phyloP scores from a whole-genome alignment of 2,888 invertebrate species.

The Lottia scabra region DNA sequence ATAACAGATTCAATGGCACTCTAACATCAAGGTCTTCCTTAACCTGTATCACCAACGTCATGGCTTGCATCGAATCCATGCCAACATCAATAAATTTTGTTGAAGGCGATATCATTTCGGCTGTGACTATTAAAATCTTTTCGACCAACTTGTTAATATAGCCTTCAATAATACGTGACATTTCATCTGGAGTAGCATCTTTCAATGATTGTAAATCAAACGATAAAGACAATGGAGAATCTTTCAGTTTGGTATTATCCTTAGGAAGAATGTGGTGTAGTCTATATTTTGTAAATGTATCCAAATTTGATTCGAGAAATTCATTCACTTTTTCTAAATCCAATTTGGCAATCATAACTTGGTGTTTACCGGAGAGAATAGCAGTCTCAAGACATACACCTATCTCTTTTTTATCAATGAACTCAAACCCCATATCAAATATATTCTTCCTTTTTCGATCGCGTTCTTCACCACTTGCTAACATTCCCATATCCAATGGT shows the following conservation, averaged over 20 bases:
- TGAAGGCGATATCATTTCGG: constrained; percentile 21
- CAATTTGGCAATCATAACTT: neutral
- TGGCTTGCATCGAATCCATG: constrained; percentile 46
- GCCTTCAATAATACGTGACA: constrained; percentile 22
- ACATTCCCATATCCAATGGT: constrained; percentile 46
- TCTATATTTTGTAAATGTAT: too few species aligned
- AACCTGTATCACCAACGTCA: constrained; percentile 35
- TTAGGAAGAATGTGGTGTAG: too few species aligned
- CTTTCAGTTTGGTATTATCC: too few species aligned
- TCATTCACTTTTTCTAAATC: neutral
- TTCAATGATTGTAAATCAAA: neutral
- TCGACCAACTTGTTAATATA: constrained; percentile 23
- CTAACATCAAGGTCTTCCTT: constrained; percentile 22
- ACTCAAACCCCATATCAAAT: neutral
- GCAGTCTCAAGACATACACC: neutral
- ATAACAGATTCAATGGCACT: constrained; percentile 23
- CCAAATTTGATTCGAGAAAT: too few species aligned
- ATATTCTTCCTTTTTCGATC: neutral
- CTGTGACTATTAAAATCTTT: constrained; percentile 34
- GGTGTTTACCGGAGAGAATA: neutral
- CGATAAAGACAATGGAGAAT: too few species aligned
- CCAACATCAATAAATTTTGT: constrained; percentile 34
- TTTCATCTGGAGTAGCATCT: constrained; percentile 12
- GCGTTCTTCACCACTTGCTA: constrained; percentile 3
- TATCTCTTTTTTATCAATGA: neutral